Evolutionary conservation across 2,797 vertebrate genomes (phyloP), one percentile per base, ranked within the genome.

Genomic region (Calcarius lapponicus): DNA sequence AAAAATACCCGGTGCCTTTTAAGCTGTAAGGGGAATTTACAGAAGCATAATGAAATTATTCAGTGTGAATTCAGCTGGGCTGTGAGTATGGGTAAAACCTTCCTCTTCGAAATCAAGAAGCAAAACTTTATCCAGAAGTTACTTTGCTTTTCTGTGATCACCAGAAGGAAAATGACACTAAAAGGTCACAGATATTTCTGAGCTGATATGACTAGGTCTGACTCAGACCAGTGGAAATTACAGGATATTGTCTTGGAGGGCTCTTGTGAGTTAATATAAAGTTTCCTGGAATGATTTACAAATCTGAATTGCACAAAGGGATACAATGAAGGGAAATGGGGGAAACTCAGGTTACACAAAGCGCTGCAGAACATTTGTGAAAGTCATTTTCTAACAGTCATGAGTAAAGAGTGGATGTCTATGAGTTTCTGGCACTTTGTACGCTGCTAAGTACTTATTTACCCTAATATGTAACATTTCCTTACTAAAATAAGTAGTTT

Each of bases 201-300:
- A 86, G 90, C 62, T 88, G 93, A 95, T 76, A 81, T 9, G 57
- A 57, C 64, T 66, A 25, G 61, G 56, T 74, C 80, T 94, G 96
- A 94, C 65, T 92, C 93, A 94, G 89, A 43, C 45, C n/a, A 70
- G 93, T 91, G 89, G 94, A 97, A 96, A 87, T 76, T 78, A 87
- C 57, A 81, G 94, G 82, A 95, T 66, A 80, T 86, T 94, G 80
- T 82, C 85, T 96, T 13, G 40, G 66, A 94, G 64, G 85, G 80
- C 91, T 96, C 74, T 93, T 83, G 67, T 53, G 61, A 72, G 87
- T 91, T 95, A 96, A 93, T 91, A 75, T 93, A 95, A 97, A 90
- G 66, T 97, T 97, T 96, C 80, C 83, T 92, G 91, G 94, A 92
- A 92, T 90, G 78, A 93, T 88, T 95, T 94, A 81, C 88, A 88